Evolutionary conservation across 2,888 invertebrate genomes (phyloP).

Genomic region (Cosmopolites sordidus): DNA sequence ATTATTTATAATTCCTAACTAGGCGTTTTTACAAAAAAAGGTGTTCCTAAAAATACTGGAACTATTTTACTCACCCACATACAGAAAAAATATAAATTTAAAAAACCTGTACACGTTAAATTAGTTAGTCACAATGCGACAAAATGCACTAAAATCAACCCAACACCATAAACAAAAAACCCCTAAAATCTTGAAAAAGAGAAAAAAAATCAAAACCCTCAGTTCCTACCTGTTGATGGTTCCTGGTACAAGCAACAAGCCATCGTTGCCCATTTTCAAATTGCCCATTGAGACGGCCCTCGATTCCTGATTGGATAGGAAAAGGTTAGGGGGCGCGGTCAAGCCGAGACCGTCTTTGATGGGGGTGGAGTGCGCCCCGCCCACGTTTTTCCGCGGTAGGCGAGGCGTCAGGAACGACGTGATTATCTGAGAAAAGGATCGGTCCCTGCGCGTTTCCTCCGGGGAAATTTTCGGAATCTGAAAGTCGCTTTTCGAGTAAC

Average conservation of each 20-base stretch:
- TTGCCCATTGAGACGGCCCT: constrained; percentile 26
- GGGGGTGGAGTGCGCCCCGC: constrained; percentile 34
- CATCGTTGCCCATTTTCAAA: constrained; percentile 30
- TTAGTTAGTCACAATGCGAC: neutral
- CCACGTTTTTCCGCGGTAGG: constrained; percentile 46
- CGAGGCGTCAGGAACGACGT: constrained; percentile 59
- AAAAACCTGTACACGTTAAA: too few relatives aligned
- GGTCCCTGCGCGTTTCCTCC: constrained; percentile 27
- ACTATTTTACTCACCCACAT: too few relatives aligned
- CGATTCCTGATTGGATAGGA: constrained; percentile 16
- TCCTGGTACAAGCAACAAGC: constrained; percentile 32
- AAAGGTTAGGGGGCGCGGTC: constrained; percentile 6
- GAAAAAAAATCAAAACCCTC: neutral
- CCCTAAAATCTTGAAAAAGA: constrained; percentile 2
- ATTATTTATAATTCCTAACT: too few relatives aligned
- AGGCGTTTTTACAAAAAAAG: too few relatives aligned
- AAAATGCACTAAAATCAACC: constrained; percentile 5
- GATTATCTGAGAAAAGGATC: constrained; percentile 44
- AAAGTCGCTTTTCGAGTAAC: constrained; percentile 45
- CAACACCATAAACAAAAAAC: constrained; percentile 6
- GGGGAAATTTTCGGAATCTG: constrained; percentile 40
- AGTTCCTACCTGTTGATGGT: constrained; percentile 38
- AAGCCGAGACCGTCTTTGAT: constrained; percentile 19
- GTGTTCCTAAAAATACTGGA: too few relatives aligned
- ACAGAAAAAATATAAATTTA: too few relatives aligned